These are phyloP conservation scores for Melinaea marsaeus DNA, from an alignment of 2,888 invertebrate genomes.

Conservation along the genomic window DNA sequence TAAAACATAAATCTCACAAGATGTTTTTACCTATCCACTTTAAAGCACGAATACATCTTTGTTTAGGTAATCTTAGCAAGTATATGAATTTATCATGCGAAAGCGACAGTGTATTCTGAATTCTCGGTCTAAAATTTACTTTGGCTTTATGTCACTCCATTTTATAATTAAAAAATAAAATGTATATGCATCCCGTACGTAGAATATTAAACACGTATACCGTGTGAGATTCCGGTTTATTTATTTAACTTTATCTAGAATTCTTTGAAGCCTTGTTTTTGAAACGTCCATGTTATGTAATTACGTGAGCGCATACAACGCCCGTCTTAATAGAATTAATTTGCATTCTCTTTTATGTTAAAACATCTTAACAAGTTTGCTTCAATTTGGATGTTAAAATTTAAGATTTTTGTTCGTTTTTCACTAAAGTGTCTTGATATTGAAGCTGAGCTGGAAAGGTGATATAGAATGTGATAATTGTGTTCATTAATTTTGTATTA, in stretches of 20 bases:
- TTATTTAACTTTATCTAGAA: constrained; percentile 25
- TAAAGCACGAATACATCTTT: too few species aligned
- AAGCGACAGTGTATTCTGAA: not conserved
- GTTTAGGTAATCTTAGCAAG: too few species aligned
- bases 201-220: constrained; percentile 20
- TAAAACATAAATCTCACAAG: too few species aligned
- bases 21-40: too few species aligned
- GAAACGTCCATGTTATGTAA: constrained; percentile 42
- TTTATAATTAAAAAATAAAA: not conserved
- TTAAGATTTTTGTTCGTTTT: constrained; percentile 14
- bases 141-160: not conserved
- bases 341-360: constrained; percentile 60
- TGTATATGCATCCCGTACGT: constrained; percentile 1
- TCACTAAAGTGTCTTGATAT: constrained; percentile 4
- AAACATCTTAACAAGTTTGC: constrained; percentile 60
- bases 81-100: not conserved
- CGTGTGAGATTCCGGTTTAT: constrained; percentile 21
- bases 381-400: constrained; percentile 37
- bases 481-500: too few species aligned
- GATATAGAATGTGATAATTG: too few species aligned
- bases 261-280: constrained; percentile 36
- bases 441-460: constrained; percentile 1
- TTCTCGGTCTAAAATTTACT: not conserved
- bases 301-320: constrained; percentile 57
- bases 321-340: constrained; percentile 65